Evolutionary conservation across 2,888 invertebrate species (phyloP).

Genomic region (Tupiocoris notatus): DNA sequence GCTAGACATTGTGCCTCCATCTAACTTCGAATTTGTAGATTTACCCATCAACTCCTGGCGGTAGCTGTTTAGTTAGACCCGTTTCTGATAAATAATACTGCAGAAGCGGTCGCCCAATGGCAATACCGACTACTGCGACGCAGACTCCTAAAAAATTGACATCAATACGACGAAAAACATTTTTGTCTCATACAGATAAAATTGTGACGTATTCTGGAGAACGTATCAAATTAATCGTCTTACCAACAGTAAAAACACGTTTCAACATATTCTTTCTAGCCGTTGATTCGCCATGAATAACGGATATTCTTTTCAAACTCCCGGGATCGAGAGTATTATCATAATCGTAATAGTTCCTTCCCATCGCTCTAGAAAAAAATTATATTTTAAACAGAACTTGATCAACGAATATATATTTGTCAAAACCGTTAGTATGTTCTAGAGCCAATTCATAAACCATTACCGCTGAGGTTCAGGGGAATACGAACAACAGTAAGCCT

Average conservation of each 20-base stretch:
- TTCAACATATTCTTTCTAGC: background rate
- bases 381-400: no score
- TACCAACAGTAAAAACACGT: constrained; percentile 8
- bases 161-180: no score
- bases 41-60: constrained; percentile 5
- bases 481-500: no score
- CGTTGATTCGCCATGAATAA: background rate
- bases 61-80: background rate
- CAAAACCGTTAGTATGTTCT: no score
- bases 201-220: no score
- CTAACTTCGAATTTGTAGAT: no score
- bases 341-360: constrained; percentile 14
- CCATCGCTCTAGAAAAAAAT: constrained; percentile 20
- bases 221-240: background rate
- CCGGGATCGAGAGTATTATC: constrained; percentile 10
- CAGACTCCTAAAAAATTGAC: background rate
- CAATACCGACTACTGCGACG: background rate
- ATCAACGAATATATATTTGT: no score
- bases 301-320: background rate
- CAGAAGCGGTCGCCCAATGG: background rate
- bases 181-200: no score
- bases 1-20: no score
- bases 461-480: no score
- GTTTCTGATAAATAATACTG: background rate
- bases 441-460: no score